These are phyloP conservation scores for Zalophus californianus DNA, from an alignment of 2,797 vertebrate genomes.

Conservation along the genomic window DNA sequence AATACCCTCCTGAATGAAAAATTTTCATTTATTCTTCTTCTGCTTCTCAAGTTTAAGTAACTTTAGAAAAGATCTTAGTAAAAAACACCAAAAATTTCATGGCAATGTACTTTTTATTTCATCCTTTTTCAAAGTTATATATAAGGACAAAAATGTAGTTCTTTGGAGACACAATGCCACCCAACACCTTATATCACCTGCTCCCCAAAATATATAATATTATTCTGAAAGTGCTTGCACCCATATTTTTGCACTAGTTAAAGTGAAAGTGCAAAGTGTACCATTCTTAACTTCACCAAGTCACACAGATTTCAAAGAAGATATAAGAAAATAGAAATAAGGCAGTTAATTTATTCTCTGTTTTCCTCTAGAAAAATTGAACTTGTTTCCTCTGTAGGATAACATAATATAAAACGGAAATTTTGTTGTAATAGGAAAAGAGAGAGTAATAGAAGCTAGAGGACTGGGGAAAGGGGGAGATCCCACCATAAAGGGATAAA, in stretches of 20 bases:
- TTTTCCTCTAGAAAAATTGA: conserved; percentile 56
- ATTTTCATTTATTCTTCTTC: conserved; percentile 12
- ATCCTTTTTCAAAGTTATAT: conserved; percentile 30
- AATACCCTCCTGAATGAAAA: conserved; percentile 15
- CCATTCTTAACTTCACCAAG: not conserved
- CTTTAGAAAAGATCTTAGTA: conserved; percentile 19
- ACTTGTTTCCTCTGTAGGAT: not conserved
- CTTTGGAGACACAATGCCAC: not conserved
- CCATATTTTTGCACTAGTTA: conserved; percentile 9
- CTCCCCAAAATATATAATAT: conserved; percentile 20
- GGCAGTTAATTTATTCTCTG: not conserved
- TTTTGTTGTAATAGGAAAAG: not conserved
- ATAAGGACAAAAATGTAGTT: conserved; percentile 35
- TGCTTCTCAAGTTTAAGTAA: conserved; percentile 61
- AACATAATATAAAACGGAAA: conserved; percentile 37
- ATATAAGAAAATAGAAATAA: conserved; percentile 34
- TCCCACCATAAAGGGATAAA: not conserved
- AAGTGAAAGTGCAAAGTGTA: not conserved
- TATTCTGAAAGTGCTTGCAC: not conserved
- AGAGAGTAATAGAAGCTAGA: not conserved
- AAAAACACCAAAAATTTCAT: conserved; percentile 6
- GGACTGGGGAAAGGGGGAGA: not conserved
- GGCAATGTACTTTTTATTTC: conserved; percentile 21
- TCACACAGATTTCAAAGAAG: conserved; percentile 29
- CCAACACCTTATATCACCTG: not conserved